Percentiles rank a stretch among this genome's conserved stretches.
phyloP scores from a whole-genome alignment of 2,113 vertebrate genomes.

The Poeciliopsis turrubarensis region DNA sequence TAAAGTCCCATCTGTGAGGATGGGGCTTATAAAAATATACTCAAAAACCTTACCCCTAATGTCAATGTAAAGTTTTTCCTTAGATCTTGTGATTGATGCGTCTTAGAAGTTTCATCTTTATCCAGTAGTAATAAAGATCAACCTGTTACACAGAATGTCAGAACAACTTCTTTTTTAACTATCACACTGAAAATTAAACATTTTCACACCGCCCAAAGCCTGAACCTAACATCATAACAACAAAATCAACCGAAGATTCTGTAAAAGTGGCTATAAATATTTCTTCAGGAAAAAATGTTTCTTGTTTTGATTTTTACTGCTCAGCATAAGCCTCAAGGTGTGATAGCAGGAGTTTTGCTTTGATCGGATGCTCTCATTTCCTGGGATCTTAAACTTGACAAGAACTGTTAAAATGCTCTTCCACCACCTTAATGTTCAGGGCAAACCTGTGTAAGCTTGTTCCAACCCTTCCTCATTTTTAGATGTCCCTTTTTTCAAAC shows the following conservation, averaged over 20 bases:
- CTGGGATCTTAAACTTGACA: not conserved
- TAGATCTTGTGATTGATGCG: not conserved
- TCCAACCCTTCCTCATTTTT: no score
- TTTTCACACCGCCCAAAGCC: not conserved
- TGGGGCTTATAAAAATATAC: not conserved
- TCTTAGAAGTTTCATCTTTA: not conserved
- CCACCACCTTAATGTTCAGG: no score
- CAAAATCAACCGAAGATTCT: not conserved
- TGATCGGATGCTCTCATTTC: not conserved
- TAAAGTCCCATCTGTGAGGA: no score
- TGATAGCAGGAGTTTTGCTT: no score
- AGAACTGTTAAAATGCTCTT: no score
- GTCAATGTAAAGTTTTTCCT: not conserved
- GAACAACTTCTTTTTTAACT: not conserved
- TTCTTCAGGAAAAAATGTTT: not conserved
- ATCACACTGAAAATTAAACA: not conserved
- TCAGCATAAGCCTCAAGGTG: not conserved
- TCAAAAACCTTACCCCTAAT: not conserved
- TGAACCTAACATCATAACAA: no score
- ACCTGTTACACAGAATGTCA: not conserved
- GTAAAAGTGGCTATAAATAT: not conserved
- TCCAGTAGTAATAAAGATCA: not conserved
- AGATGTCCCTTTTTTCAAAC: no score
- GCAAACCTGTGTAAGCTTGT: no score
- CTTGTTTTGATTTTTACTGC: not conserved